phyloP scores from a whole-genome alignment of 2,888 invertebrate genomes.

The Parelbella ahira region DNA sequence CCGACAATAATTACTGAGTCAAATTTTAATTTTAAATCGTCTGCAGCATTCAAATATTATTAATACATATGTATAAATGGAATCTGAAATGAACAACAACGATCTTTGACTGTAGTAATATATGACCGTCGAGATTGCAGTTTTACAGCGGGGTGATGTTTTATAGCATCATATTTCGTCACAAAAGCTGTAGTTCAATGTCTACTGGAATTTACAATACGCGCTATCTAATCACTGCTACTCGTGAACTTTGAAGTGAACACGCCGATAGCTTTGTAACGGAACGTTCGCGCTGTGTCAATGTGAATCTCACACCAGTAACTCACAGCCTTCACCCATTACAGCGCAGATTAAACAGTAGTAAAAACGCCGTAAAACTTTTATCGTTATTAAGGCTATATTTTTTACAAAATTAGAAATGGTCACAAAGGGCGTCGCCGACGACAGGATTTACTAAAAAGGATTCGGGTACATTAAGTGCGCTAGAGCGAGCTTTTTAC shows the following conservation, averaged over 20 bases:
- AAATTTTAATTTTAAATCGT: too few species aligned
- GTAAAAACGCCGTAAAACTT: conserved; percentile 70
- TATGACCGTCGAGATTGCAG: too few species aligned
- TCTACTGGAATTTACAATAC: conserved; percentile 23
- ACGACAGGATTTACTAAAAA: conserved; percentile 46
- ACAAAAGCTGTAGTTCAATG: too few species aligned
- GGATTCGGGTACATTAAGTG: conserved; percentile 55
- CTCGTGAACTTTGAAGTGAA: conserved; percentile 32
- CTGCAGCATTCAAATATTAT: too few species aligned
- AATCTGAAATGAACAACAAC: too few species aligned
- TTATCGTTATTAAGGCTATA: conserved; percentile 64
- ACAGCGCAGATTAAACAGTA: conserved; percentile 72
- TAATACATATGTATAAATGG: too few species aligned
- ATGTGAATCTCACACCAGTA: conserved; percentile 43
- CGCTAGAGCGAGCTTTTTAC: conserved; percentile 44
- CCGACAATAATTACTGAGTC: too few species aligned
- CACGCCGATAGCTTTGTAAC: conserved; percentile 30
- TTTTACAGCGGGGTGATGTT: too few species aligned
- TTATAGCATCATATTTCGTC: too few species aligned
- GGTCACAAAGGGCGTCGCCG: conserved; percentile 58
- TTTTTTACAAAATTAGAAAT: conserved; percentile 65
- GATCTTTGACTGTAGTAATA: too few species aligned
- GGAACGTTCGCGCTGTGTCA: conserved; percentile 12
- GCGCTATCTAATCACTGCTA: conserved; percentile 31
- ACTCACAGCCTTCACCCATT: conserved; percentile 53